Evolutionary conservation across 2,797 vertebrate genomes (phyloP), one percentile per base, ranked within the genome.

Genomic region (Chloroceryle inda): DNA sequence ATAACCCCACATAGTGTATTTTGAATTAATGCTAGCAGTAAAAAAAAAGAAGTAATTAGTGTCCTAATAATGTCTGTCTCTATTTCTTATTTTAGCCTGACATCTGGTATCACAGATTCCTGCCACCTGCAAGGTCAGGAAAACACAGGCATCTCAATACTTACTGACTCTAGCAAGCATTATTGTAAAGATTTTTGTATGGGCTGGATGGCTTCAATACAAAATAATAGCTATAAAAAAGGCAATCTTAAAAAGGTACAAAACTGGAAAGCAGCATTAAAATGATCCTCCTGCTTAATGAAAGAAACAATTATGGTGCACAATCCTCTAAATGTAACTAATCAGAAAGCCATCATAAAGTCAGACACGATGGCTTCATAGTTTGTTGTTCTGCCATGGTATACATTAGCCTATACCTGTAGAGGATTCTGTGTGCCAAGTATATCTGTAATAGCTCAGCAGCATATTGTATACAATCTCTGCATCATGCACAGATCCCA

Each of bases 81-180:
- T 58, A 68, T 85, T 84, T 85, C 66, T 88, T 92, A 35, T 89
- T 83, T 53, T 87, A 94, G 91, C 38, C 22, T 55, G 85, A 93
- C 95, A 97, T 96, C 96, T 97, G 97, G 88, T 78, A 79, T 82
- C 94, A 76, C 95, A 96, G 96, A 94, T 76, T 89, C 58, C 52
- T 66, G 80, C 85, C 74, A 59, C 88, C 94, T 93, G 87, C 85
- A 85, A 93, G 88, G 77, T 89, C 88, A 76, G 69, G 61, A 63
- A 92, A 85, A 95, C 8, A 1, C 45, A 94, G 35, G 33, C 8
- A 64, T 87, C 33, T 85, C 91, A 85, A 80, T 19, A 14, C 61
- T 83, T 5, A 11, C 50, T 75, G 85, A 58, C 58, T 27, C 6
- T 0, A 52, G 14, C 26, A 29, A 88, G 16, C 20, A 53, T 19